A percentile compares a stretch with the other conserved stretches of the same genome.
Evolutionary conservation across 2,797 vertebrate species (phyloP).

Genomic region (Fratercula arctica): DNA sequence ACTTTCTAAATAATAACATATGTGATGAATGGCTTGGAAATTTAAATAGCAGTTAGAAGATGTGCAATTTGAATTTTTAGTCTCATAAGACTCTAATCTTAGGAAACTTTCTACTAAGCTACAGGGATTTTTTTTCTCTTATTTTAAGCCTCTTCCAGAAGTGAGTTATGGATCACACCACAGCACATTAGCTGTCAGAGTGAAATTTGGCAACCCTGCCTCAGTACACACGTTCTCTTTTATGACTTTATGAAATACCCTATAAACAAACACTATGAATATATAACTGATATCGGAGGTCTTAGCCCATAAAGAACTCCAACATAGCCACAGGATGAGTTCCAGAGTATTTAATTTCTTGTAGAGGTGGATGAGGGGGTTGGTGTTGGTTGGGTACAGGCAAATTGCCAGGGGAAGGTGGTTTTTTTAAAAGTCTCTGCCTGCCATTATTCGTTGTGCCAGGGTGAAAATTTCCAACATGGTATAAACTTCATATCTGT

Average conservation of each 20-base stretch:
- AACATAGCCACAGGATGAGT: background rate
- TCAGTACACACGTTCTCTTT: background rate
- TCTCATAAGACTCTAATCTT: background rate
- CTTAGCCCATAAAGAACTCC: background rate
- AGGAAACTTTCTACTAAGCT: background rate
- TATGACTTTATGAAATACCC: constrained; percentile 1
- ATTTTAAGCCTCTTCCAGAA: background rate
- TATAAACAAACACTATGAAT: constrained; percentile 4
- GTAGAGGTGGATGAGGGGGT: accelerated
- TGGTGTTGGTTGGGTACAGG: background rate
- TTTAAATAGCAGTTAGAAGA: background rate
- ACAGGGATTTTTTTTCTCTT: background rate
- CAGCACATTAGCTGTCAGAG: background rate
- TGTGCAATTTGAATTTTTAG: background rate
- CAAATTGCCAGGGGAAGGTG: background rate
- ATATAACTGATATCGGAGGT: background rate
- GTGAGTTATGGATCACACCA: constrained; percentile 1
- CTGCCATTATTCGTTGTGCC: background rate
- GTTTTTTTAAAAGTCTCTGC: background rate
- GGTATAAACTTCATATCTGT: background rate
- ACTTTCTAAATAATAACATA: background rate
- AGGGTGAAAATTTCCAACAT: background rate
- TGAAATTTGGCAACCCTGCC: background rate
- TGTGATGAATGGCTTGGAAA: background rate
- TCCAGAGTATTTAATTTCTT: background rate